phyloP scores from a whole-genome alignment of 2,888 invertebrate species.

The Erynnis tages region DNA sequence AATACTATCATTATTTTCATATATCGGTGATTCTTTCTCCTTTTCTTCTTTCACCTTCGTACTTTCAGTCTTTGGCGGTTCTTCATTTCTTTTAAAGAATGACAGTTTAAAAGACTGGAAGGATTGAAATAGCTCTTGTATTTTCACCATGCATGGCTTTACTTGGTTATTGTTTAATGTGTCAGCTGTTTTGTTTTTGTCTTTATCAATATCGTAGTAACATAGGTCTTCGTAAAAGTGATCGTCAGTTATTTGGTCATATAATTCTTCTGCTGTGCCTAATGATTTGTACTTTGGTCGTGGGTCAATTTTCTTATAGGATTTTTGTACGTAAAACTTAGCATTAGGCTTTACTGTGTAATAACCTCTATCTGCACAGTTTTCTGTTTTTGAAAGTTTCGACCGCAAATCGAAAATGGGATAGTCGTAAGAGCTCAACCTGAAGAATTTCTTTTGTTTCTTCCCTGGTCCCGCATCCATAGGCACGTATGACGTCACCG shows the following conservation, averaged over 20 bases:
- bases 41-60: slow-evolving; percentile 35
- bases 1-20: slow-evolving; percentile 59
- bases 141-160: slow-evolving; percentile 62
- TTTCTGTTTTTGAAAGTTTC: slow-evolving; percentile 56
- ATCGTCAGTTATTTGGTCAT: slow-evolving; percentile 57
- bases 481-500: slow-evolving; percentile 63
- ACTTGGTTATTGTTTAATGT: slow-evolving; percentile 32
- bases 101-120: slow-evolving; percentile 68
- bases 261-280: slow-evolving; percentile 51
- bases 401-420: slow-evolving; percentile 62
- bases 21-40: slow-evolving; percentile 43
- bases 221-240: slow-evolving; percentile 73
- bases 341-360: slow-evolving; percentile 65
- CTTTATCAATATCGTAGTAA: slow-evolving; percentile 56
- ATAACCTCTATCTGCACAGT: slow-evolving; percentile 62
- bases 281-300: slow-evolving; percentile 63
- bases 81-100: slow-evolving; percentile 59
- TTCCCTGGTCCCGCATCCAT: slow-evolving; percentile 61
- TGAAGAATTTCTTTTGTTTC: slow-evolving; percentile 55
- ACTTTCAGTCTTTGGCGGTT: slow-evolving; percentile 30
- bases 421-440: slow-evolving; percentile 69
- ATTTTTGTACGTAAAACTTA: slow-evolving; percentile 51
- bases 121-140: slow-evolving; percentile 68
- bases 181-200: slow-evolving; percentile 34
- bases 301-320: slow-evolving; percentile 50